Evolutionary conservation across 2,113 vertebrate species (phyloP).

Genomic region (Alethe castanea): DNA sequence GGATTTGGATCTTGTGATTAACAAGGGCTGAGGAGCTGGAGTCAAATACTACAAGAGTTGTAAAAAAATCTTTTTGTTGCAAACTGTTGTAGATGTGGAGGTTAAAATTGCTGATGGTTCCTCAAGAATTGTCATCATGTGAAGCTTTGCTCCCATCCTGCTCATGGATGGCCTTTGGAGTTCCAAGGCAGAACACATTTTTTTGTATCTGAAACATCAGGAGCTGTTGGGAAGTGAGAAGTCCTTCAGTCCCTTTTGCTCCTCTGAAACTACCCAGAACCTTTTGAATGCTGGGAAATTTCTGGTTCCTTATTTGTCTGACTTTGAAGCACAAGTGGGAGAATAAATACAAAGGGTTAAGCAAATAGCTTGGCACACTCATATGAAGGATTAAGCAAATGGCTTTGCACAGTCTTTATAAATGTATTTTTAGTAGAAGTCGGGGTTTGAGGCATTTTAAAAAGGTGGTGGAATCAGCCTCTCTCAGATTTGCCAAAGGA

Average conservation of each 20-base stretch:
- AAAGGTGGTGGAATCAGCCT: background rate
- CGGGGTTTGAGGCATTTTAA: background rate
- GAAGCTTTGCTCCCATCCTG: background rate
- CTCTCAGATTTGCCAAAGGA: background rate
- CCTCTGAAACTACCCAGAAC: background rate
- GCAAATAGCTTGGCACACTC: background rate
- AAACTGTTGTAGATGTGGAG: fast-evolving
- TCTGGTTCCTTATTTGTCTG: background rate
- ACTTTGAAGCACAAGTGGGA: background rate
- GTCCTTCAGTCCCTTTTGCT: background rate
- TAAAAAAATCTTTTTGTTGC: background rate
- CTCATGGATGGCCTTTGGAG: background rate
- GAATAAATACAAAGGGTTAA: background rate
- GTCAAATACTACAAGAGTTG: background rate
- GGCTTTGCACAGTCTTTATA: background rate
- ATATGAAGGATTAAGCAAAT: background rate
- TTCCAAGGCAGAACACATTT: background rate
- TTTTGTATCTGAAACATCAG: background rate
- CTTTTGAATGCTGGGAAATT: background rate
- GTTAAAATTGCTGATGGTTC: background rate
- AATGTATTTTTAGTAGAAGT: background rate
- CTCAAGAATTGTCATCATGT: background rate
- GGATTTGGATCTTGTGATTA: background rate
- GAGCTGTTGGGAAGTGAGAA: background rate
- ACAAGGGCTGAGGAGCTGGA: background rate